Evolutionary conservation across 1,140 invertebrate species (phyloP).

Genomic region (Diplogasteroides magnus): DNA sequence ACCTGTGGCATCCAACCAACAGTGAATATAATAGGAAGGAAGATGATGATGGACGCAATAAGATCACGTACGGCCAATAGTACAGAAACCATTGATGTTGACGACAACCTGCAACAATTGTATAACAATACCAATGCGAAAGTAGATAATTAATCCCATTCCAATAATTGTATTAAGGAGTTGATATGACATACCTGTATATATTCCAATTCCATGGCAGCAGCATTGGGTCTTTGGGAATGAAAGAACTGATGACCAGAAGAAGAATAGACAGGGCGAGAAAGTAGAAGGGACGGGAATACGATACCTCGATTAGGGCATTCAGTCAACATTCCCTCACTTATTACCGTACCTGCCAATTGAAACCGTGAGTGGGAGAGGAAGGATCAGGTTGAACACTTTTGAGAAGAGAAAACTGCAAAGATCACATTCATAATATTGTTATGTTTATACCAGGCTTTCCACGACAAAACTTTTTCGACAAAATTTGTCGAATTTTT

Average conservation of each 20-base stretch:
- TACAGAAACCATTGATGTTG: slow-evolving; percentile 11
- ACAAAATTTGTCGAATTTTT: no score
- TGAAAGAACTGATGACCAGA: slow-evolving; percentile 8
- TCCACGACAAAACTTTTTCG: no score
- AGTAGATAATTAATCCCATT: not conserved
- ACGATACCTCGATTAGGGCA: slow-evolving; percentile 53
- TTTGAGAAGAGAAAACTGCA: slow-evolving; percentile 94
- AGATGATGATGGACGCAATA: slow-evolving; percentile 56
- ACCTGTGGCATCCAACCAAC: slow-evolving; percentile 61
- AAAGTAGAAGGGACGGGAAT: slow-evolving; percentile 87
- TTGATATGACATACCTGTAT: slow-evolving; percentile 20
- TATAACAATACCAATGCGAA: not conserved
- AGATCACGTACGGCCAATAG: slow-evolving; percentile 46
- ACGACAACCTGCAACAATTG: slow-evolving; percentile 2
- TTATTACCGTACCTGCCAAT: slow-evolving; percentile 72
- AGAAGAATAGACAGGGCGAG: slow-evolving; percentile 68
- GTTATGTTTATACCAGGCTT: no score
- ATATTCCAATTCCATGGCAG: slow-evolving; percentile 43
- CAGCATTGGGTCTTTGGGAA: not conserved
- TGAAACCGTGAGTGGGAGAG: slow-evolving; percentile 89
- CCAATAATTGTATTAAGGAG: not conserved
- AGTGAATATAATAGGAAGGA: slow-evolving; percentile 59
- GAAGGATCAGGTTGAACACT: slow-evolving; percentile 97
- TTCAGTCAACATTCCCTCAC: not conserved
- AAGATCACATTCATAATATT: no score